phyloP scores from a whole-genome alignment of 2,888 invertebrate species.

The Chelonus formosanus region DNA sequence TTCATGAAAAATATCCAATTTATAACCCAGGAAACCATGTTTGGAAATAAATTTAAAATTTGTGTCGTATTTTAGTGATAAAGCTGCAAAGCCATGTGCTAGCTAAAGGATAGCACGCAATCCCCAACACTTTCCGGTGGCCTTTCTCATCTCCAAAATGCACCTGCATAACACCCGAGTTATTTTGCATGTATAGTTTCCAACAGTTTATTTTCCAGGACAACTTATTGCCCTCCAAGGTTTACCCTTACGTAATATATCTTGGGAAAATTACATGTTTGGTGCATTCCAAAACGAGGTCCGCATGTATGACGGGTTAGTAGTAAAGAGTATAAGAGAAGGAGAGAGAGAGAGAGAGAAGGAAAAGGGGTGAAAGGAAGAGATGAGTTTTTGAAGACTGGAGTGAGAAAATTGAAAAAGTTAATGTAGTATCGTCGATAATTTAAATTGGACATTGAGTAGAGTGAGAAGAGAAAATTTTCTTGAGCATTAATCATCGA shows the following conservation, averaged over 20 bases:
- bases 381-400: conserved; percentile 8
- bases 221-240: conserved; percentile 17
- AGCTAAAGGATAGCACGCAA: too few species aligned
- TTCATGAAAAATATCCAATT: too few species aligned
- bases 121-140: too few species aligned
- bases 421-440: conserved; percentile 9
- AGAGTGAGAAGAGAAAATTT: conserved; percentile 15
- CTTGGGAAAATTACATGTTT: conserved; percentile 10
- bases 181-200: conserved; percentile 1
- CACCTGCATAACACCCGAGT: conserved; percentile 17
- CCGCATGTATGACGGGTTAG: not conserved
- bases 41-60: too few species aligned
- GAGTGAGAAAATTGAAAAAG: conserved; percentile 12
- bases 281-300: conserved; percentile 12
- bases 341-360: not conserved
- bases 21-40: too few species aligned
- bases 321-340: not conserved
- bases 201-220: conserved; percentile 13
- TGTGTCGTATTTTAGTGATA: too few species aligned
- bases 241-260: conserved; percentile 11
- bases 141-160: conserved; percentile 10
- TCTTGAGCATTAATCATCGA: conserved; percentile 21
- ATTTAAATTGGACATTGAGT: conserved; percentile 17
- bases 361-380: not conserved
- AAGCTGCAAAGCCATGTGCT: too few species aligned